Percentiles rank a stretch among this genome's conserved stretches.
phyloP scores from a whole-genome alignment of 2,888 invertebrate genomes.

The Temnothorax ravouxi region DNA sequence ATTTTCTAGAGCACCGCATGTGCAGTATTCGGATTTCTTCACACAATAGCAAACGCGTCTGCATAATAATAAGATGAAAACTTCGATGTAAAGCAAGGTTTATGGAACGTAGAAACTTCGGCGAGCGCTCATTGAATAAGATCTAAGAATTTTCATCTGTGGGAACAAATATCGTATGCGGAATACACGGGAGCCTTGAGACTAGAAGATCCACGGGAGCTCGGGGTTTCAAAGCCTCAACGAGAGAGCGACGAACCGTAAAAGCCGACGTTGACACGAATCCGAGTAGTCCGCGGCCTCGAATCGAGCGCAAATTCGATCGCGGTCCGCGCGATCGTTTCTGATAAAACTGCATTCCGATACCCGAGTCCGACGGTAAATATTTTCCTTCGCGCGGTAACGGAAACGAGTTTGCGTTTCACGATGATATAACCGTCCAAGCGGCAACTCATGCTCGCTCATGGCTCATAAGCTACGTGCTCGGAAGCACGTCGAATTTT shows the following conservation, averaged over 20 bases:
- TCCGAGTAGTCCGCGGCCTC: not conserved
- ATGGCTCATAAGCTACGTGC: not conserved
- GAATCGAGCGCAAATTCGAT: conserved; percentile 30
- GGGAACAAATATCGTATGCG: not conserved
- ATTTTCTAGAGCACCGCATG: not conserved
- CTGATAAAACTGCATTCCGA: conserved; percentile 45
- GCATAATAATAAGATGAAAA: conserved; percentile 15
- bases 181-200: not conserved
- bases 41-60: not conserved
- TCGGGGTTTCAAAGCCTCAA: not conserved
- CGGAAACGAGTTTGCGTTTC: conserved; percentile 24
- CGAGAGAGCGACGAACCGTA: not conserved
- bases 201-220: not conserved
- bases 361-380: conserved; percentile 12
- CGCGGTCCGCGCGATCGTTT: not conserved
- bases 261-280: not conserved
- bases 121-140: not conserved
- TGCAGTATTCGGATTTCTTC: not conserved
- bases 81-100: conserved; percentile 7
- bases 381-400: conserved; percentile 23
- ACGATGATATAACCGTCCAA: conserved; percentile 19
- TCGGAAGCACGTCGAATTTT: conserved; percentile 8
- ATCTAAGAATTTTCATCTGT: conserved; percentile 11
- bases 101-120: conserved; percentile 9
- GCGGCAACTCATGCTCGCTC: not conserved